phyloP scores from a whole-genome alignment of 2,888 invertebrate genomes.

The Sarcophaga rosellei region DNA sequence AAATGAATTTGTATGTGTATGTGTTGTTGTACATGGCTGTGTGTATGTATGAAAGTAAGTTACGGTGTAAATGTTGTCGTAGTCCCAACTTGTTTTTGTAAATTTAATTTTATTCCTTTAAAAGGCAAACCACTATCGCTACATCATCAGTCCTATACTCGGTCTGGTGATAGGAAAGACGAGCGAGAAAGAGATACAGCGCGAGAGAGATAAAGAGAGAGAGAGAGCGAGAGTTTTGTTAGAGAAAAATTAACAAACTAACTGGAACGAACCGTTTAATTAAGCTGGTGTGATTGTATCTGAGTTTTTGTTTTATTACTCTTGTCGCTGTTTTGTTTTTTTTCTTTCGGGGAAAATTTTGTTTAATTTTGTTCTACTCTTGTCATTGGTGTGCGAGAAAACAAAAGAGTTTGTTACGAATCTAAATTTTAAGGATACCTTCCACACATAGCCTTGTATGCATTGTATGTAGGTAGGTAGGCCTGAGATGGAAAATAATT shows the following conservation, averaged over 20 bases:
- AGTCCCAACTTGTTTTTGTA: background rate
- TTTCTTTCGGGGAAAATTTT: background rate
- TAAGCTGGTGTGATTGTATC: conserved; percentile 57
- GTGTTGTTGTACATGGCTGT: background rate
- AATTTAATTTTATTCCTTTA: conserved; percentile 5
- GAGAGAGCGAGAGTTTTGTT: background rate
- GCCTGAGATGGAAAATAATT: no score
- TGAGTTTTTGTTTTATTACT: conserved; percentile 5
- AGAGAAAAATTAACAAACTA: conserved; percentile 54
- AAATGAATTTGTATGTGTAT: conserved; percentile 12
- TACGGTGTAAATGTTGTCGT: conserved; percentile 6
- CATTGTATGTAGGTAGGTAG: no score
- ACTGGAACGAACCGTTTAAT: conserved; percentile 64
- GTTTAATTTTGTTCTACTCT: conserved; percentile 2
- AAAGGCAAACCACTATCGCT: background rate
- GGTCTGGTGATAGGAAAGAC: background rate
- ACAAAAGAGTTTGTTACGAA: no score
- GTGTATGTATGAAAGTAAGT: background rate
- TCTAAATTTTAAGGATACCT: no score
- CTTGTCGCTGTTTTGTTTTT: background rate
- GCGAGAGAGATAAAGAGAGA: background rate
- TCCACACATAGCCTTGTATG: no score
- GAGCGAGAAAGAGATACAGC: background rate
- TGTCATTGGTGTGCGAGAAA: no score
- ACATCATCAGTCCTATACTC: background rate